Evolutionary conservation across 2,113 vertebrate genomes (phyloP).

Genomic region (Plotosus lineatus): DNA sequence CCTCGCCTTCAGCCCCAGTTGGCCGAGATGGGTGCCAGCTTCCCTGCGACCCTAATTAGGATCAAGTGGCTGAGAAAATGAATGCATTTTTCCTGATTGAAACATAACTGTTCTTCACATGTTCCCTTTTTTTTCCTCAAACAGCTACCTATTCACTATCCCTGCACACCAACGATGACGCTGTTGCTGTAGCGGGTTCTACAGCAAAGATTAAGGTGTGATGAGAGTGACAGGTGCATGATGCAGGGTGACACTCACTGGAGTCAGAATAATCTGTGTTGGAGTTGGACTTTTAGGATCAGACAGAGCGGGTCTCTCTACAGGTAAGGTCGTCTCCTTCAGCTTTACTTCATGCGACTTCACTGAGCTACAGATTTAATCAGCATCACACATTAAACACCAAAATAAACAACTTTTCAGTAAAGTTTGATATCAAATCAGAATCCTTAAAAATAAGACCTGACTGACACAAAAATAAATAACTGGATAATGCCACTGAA

Average conservation of each 20-base stretch:
- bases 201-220: not conserved
- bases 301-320: slow-evolving; percentile 23
- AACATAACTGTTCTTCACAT: no score
- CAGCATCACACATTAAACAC: not conserved
- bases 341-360: slow-evolving; percentile 46
- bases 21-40: no score
- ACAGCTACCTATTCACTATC: not conserved
- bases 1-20: no score
- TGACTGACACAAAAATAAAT: no score
- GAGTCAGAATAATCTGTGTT: slow-evolving; percentile 6
- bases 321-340: slow-evolving; percentile 42
- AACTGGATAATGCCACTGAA: no score
- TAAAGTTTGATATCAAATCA: no score
- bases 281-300: slow-evolving; percentile 16
- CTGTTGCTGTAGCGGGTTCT: not conserved
- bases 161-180: not conserved
- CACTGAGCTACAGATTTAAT: not conserved
- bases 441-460: no score
- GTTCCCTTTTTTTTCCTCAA: not conserved
- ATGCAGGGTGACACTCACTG: slow-evolving; percentile 28
- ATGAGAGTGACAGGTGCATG: not conserved
- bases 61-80: no score
- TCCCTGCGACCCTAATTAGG: no score
- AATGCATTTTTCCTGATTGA: no score
- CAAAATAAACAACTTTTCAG: no score